A percentile compares a stretch with the other conserved stretches of the same genome.
Conservation (phyloP, 2,888 invertebrate species). For the Lepetodrilus schrolli region DNA sequence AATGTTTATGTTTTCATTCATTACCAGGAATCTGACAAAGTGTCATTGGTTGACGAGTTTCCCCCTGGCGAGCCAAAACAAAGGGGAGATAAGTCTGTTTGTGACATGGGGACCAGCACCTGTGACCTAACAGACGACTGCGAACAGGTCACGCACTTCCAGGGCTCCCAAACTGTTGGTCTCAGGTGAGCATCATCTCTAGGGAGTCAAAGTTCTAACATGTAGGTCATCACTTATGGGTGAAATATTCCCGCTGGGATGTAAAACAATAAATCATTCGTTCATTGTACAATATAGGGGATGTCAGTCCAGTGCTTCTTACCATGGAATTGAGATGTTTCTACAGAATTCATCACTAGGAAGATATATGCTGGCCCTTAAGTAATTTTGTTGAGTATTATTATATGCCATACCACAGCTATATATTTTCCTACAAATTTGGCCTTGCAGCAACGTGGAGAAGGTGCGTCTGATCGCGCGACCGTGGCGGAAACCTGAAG, state of each 20-base stretch:
- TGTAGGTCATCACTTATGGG: too few relatives aligned
- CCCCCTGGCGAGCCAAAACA: neutral
- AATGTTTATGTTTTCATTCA: too few relatives aligned
- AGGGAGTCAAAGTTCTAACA: too few relatives aligned
- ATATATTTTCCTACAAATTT: neutral
- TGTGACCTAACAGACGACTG: too few relatives aligned
- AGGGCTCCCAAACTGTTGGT: neutral
- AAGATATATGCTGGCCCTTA: too few relatives aligned
- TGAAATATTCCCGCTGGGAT: too few relatives aligned
- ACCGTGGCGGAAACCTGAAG: constrained; percentile 86
- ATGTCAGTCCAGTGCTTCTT: too few relatives aligned
- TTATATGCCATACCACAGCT: neutral
- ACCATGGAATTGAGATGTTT: too few relatives aligned
- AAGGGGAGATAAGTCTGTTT: neutral
- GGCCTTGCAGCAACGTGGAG: constrained; percentile 56
- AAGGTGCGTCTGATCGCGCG: constrained; percentile 73
- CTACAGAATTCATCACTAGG: too few relatives aligned
- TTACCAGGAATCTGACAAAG: neutral
- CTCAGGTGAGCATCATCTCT: neutral
- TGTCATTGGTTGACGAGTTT: constrained; percentile 1
- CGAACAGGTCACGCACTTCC: neutral
- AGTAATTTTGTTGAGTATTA: neutral
- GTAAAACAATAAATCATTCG: too few relatives aligned
- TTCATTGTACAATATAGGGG: too few relatives aligned
- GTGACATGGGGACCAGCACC: neutral